Percentiles rank a stretch among this genome's conserved stretches.
phyloP scores from a whole-genome alignment of 2,888 invertebrate species.

The Euzophera pinguis region DNA sequence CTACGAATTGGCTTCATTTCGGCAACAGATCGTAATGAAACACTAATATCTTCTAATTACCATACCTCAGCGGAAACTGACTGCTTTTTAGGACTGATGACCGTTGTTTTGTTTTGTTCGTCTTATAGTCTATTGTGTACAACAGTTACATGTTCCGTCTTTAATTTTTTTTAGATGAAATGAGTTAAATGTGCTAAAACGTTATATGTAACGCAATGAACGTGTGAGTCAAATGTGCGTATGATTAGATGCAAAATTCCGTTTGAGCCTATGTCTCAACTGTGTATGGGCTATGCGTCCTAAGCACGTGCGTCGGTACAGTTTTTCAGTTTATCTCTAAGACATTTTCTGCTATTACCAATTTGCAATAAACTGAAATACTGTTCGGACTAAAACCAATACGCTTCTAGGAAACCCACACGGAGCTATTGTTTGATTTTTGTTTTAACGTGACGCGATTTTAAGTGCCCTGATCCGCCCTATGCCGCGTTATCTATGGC shows the following conservation, averaged over 20 bases:
- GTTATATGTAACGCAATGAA: conserved; percentile 78
- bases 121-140: conserved; percentile 50
- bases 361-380: conserved; percentile 40
- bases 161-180: conserved; percentile 65
- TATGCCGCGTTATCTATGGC: conserved; percentile 70
- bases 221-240: conserved; percentile 69
- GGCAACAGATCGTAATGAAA: conserved; percentile 77
- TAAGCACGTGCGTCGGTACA: conserved; percentile 56
- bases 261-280: conserved; percentile 56
- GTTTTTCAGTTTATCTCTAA: conserved; percentile 40
- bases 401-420: conserved; percentile 76
- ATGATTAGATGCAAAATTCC: conserved; percentile 68
- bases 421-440: conserved; percentile 70
- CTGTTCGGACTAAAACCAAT: conserved; percentile 58
- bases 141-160: conserved; percentile 52
- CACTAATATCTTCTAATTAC: conserved; percentile 40
- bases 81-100: conserved; percentile 69
- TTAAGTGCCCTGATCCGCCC: conserved; percentile 66
- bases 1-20: conserved; percentile 73
- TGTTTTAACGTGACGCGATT: conserved; percentile 58
- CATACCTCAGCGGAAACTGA: conserved; percentile 50
- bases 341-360: not conserved
- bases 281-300: conserved; percentile 61
- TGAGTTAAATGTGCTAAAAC: conserved; percentile 72
- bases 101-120: conserved; percentile 58